Percentiles rank a stretch among this genome's conserved stretches.
Conservation (phyloP, 2,888 invertebrate genomes). For the Sussaba pulchella region DNA sequence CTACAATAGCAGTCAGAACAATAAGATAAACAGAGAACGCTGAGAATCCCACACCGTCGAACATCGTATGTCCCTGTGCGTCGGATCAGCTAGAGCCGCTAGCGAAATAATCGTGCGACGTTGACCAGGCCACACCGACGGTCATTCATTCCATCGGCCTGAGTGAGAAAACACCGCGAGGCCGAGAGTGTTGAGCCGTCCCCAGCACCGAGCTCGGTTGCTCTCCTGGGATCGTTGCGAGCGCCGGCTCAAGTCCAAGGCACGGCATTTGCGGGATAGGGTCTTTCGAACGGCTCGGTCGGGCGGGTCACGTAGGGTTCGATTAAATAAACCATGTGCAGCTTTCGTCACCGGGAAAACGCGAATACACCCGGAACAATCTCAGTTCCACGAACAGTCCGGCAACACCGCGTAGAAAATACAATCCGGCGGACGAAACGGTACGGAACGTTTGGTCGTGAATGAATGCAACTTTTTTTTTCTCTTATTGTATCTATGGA, state of each 20-base stretch:
- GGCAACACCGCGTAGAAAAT: background rate
- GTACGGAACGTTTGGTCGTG: slow-evolving; percentile 15
- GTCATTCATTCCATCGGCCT: slow-evolving; percentile 63
- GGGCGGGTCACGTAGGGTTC: slow-evolving; percentile 34
- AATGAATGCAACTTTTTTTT: slow-evolving; percentile 42
- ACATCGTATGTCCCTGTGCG: slow-evolving; percentile 6
- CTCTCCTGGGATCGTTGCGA: slow-evolving; percentile 36
- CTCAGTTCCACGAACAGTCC: background rate
- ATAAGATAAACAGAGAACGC: background rate
- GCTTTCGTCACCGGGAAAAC: slow-evolving; percentile 11
- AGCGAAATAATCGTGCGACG: slow-evolving; percentile 19
- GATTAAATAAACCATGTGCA: slow-evolving; percentile 25
- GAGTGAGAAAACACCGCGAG: slow-evolving; percentile 54
- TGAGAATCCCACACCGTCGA: background rate
- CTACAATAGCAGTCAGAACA: background rate
- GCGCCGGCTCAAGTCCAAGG: background rate
- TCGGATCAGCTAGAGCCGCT: slow-evolving; percentile 1
- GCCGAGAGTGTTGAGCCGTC: slow-evolving; percentile 11
- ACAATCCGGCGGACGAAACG: slow-evolving; percentile 21
- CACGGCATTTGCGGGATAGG: background rate
- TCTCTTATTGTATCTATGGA: too few species aligned
- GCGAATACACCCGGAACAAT: slow-evolving; percentile 1
- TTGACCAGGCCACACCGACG: slow-evolving; percentile 14
- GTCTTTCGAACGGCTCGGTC: slow-evolving; percentile 24
- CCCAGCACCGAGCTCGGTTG: slow-evolving; percentile 2